Percentiles rank a stretch among this genome's conserved stretches.
Conservation (phyloP, 2,888 invertebrate species). For the Patella ulyssiponensis region DNA sequence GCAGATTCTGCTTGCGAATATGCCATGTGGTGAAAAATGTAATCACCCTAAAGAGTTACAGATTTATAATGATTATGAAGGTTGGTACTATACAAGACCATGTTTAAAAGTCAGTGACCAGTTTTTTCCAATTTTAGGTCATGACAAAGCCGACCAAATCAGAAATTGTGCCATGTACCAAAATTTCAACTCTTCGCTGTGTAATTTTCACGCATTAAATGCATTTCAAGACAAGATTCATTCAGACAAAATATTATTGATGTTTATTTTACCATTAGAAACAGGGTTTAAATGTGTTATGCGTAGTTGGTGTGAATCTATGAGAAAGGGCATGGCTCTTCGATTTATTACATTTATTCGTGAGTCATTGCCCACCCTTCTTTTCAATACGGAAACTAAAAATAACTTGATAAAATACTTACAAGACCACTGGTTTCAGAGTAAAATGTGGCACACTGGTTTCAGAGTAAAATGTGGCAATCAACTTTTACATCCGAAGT, state of each 20-base stretch:
- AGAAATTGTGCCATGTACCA: not conserved
- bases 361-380: not conserved
- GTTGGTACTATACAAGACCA: not conserved
- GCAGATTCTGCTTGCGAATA: not conserved
- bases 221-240: not conserved
- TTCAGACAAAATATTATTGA: not conserved
- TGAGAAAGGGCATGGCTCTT: constrained; percentile 3
- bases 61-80: not conserved
- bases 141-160: not conserved
- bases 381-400: not conserved
- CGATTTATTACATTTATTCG: constrained; percentile 1
- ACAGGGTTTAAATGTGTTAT: constrained; percentile 1
- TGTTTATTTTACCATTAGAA: constrained; percentile 3
- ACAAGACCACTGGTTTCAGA: not conserved
- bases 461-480: not conserved
- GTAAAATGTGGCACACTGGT: too few species aligned
- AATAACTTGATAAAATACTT: not conserved
- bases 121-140: not conserved
- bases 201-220: constrained; percentile 6
- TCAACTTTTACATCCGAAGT: not conserved
- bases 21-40: not conserved
- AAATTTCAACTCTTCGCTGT: not conserved
- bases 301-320: not conserved
- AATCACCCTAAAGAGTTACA: not conserved
- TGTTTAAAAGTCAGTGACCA: not conserved